Evolutionary conservation across 1,140 invertebrate species (phyloP), one percentile per base, ranked within the genome.

Genomic region (Heliconius himera): DNA sequence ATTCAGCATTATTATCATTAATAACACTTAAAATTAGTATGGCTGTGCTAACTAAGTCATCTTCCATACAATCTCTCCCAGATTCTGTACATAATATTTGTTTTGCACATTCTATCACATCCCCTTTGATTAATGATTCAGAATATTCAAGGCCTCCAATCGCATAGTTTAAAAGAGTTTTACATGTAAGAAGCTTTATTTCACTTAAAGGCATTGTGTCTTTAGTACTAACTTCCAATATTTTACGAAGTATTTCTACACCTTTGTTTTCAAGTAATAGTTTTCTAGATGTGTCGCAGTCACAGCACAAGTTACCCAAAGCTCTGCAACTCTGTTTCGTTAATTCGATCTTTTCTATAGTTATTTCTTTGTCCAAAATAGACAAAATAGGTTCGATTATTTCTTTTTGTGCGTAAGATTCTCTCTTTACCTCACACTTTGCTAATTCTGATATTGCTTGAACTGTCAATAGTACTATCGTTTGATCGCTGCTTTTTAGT

Each of bases 261-360:
- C 97, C 97, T 80, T 96, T 94, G 78, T 95, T 91, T 77, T 96
- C 94, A 29, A 96, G 91, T 20, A 97, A 95, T 70, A 96, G 89
- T 76, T 96, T 95, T 78, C 96, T 95, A 36, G 95, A 95, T 84
- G 95, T 95, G 96, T 98, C 97, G 95, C 98, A 98, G 87, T 98
- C 97, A 92, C 97, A 98, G 85, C 97, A 98, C 84, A 98, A 96
- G 91, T 99, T 99, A 70, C 97, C 98, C 29, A 99, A 92, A 8
- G 97, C 97, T 85, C 98, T 95, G 82, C 97, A 97, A 26, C 96
- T 95, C 88, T 98, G 97, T 78, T 96, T 96, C 33, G 96, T 87
- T 36, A 96, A 84, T 76, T 96, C 95, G 78, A 95, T 89, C 76
- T 95, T 95, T n/a, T 91, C 88, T 11, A 79, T 36, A 83, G 89